phyloP scores from a whole-genome alignment of 2,113 vertebrate species.

The Laticauda colubrina region DNA sequence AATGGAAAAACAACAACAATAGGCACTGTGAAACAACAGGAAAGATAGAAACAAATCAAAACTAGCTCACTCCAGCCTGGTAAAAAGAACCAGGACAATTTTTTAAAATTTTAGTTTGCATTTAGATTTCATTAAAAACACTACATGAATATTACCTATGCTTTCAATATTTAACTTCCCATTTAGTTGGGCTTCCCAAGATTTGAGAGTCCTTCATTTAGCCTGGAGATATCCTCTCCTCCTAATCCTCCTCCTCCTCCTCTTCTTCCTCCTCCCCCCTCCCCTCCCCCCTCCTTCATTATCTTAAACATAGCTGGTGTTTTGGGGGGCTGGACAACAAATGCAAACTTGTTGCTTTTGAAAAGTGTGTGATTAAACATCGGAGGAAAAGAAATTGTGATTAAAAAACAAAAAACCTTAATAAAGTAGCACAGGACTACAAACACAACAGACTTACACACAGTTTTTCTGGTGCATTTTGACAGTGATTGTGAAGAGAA shows the following conservation, averaged over 20 bases:
- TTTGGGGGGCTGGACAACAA: not conserved
- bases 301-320: not conserved
- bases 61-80: not conserved
- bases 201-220: not conserved
- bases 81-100: not conserved
- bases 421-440: not conserved
- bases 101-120: not conserved
- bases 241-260: not conserved
- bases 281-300: not conserved
- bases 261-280: too few relatives aligned
- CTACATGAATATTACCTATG: not conserved
- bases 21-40: not conserved
- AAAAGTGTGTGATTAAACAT: slow-evolving; percentile 4
- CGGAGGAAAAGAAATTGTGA: not conserved
- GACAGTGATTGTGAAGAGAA: slow-evolving; percentile 51
- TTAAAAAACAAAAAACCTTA: not conserved
- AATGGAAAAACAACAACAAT: not conserved
- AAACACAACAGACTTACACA: not conserved
- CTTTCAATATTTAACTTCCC: not conserved
- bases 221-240: not conserved
- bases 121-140: not conserved
- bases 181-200: not conserved
- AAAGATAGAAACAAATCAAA: not conserved
- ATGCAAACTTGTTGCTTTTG: not conserved
- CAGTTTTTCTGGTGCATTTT: not conserved